These are phyloP conservation scores for Rhingia rostrata DNA, from an alignment of 2,888 invertebrate species.

Conservation along the genomic window DNA sequence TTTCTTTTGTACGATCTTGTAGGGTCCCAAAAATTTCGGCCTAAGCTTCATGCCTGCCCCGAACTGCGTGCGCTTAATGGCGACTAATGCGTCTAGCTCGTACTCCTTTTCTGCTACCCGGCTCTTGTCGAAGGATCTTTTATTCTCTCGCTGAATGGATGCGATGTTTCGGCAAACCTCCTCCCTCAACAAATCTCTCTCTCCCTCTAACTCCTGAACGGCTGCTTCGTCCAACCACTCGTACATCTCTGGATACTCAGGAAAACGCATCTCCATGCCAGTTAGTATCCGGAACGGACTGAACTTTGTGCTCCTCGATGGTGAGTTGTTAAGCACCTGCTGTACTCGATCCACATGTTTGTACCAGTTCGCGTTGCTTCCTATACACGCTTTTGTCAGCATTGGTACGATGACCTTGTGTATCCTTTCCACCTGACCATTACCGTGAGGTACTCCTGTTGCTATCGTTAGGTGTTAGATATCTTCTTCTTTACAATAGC, in stretches of 20 bases:
- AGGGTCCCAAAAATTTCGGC: slow-evolving; percentile 27
- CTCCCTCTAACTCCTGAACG: not conserved
- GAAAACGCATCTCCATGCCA: slow-evolving; percentile 45
- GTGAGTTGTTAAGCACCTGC: slow-evolving; percentile 76
- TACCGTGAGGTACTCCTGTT: slow-evolving; percentile 42
- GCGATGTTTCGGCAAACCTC: slow-evolving; percentile 47
- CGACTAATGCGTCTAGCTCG: slow-evolving; percentile 39
- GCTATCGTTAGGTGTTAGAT: slow-evolving; percentile 76
- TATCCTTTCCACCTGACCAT: slow-evolving; percentile 79
- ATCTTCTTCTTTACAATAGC: slow-evolving; percentile 61
- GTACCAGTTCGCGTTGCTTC: slow-evolving; percentile 77
- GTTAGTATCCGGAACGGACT: slow-evolving; percentile 58
- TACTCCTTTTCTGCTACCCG: slow-evolving; percentile 38
- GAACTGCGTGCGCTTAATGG: slow-evolving; percentile 58
- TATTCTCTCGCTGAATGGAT: slow-evolving; percentile 50
- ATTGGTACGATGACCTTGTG: slow-evolving; percentile 77
- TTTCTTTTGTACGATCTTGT: too few species aligned
- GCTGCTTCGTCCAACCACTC: slow-evolving; percentile 35
- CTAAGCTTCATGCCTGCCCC: slow-evolving; percentile 44
- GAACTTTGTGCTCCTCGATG: slow-evolving; percentile 73
- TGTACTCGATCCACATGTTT: slow-evolving; percentile 75
- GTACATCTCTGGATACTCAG: slow-evolving; percentile 3
- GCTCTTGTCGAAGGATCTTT: slow-evolving; percentile 16
- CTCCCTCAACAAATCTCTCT: slow-evolving; percentile 30
- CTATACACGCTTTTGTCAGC: slow-evolving; percentile 77